phyloP scores from a whole-genome alignment of 2,113 vertebrate genomes.

The Austrofundulus limnaeus region DNA sequence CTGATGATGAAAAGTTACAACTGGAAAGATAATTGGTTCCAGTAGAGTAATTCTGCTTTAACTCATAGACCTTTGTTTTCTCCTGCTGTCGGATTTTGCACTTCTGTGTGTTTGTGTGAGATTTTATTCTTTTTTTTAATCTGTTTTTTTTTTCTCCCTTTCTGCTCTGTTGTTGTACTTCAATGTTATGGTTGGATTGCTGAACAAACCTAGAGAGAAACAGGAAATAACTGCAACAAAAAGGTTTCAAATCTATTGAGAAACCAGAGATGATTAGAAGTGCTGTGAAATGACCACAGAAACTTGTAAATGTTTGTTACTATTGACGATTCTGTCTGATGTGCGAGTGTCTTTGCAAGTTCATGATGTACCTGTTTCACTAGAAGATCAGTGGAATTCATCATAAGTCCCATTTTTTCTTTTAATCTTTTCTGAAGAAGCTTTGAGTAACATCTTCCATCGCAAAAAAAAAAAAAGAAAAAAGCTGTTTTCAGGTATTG shows the following conservation, averaged over 20 bases:
- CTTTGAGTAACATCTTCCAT: too few relatives aligned
- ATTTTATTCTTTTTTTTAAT: too few relatives aligned
- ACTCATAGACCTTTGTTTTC: constrained; percentile 4
- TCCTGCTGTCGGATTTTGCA: constrained; percentile 18
- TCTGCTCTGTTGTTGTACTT: constrained; percentile 1
- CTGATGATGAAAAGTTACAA: not conserved
- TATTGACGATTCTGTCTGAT: not conserved
- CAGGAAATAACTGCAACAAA: not conserved
- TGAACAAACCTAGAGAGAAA: not conserved
- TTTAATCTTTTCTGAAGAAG: not conserved
- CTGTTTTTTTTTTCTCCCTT: not conserved
- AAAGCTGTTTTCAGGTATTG: constrained; percentile 25
- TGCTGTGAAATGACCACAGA: not conserved
- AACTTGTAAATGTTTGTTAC: not conserved
- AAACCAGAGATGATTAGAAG: not conserved
- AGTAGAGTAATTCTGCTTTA: not conserved
- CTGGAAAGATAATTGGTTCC: not conserved
- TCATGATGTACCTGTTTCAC: not conserved
- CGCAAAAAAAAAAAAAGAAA: too few relatives aligned
- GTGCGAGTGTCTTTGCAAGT: not conserved
- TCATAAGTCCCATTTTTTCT: not conserved
- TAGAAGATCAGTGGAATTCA: not conserved
- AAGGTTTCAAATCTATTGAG: not conserved
- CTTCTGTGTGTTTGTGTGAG: not conserved
- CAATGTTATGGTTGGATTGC: constrained; percentile 1